Evolutionary conservation across 1,140 invertebrate genomes (phyloP), one percentile per base, ranked within the genome.

Genomic region (Polypedilum vanderplanki): DNA sequence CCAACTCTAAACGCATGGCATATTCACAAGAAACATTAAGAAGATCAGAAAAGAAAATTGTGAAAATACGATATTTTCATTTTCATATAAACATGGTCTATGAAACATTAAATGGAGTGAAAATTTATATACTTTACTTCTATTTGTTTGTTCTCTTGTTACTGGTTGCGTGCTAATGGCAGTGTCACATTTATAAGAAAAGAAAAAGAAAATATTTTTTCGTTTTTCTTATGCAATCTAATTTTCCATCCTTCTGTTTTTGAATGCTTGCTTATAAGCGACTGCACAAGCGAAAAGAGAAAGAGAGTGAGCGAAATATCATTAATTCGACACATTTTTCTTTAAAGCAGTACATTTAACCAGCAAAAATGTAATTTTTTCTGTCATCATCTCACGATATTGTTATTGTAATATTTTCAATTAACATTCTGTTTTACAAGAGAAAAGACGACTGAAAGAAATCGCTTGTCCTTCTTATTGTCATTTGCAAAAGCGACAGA

Each of bases 61-160:
- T 33, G 5, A 33, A 33, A 33, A 33, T 33, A 33, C n/a, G n/a
- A n/a, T n/a, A n/a, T 8, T 9, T 70, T 70, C 65, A 70, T 70
- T 70, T 22, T 17, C 46, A 57, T 17, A 57, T 12, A 15, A 57
- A 57, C 46, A 70, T 18, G 65, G 17, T 70, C 65, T 70, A 22
- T 70, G 20, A 70, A 70, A 70, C 65, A 70, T n/a, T 70, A 70
- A 70, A 70, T 70, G 65, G 65, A 70, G 65, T 70, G 65, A 70
- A 70, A 70, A 22, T 18, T 70, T 70, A 70, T 70, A 70, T 57
- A 18, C 20, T 70, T 70, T 70, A 18, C 18, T 10, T 70, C 18
- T 10, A 3, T n/a, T n/a, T 18, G 15, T 70, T 70, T 70, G 7
- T 67, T 67, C 1, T 67, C 1, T 67, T 20, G 65, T 18, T 70